Conservation (phyloP, 2,888 invertebrate species). For the Lacanobia oleracea region DNA sequence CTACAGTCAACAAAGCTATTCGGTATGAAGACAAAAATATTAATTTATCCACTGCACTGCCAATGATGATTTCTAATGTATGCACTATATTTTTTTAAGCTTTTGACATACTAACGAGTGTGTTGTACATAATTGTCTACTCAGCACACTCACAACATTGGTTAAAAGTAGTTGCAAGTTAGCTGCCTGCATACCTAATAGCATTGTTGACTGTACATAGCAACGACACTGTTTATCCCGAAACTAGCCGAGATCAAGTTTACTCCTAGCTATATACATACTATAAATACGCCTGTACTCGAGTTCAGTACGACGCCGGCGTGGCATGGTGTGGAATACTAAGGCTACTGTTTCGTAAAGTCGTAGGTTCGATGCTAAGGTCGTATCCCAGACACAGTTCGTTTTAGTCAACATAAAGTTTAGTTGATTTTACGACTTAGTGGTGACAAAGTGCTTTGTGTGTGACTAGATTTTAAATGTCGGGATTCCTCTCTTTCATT, state of each 20-base stretch:
- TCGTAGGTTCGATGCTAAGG: background rate
- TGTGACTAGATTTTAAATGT: background rate
- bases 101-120: no score
- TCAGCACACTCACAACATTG: no score
- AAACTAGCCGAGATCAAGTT: constrained; percentile 7
- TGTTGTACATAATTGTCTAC: no score
- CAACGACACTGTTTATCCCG: background rate
- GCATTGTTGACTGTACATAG: no score
- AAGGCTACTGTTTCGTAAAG: background rate
- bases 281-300: background rate
- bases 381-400: background rate
- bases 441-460: background rate
- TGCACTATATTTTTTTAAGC: no score
- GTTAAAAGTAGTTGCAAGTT: no score
- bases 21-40: no score
- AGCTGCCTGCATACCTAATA: no score
- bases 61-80: no score
- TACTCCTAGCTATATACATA: background rate
- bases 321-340: background rate
- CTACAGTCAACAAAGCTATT: no score
- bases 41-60: no score
- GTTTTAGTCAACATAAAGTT: background rate
- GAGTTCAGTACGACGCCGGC: background rate
- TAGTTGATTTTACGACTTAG: background rate
- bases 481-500: background rate